Conservation (phyloP, 2,113 vertebrate genomes). For the Ammodytes marinus region DNA sequence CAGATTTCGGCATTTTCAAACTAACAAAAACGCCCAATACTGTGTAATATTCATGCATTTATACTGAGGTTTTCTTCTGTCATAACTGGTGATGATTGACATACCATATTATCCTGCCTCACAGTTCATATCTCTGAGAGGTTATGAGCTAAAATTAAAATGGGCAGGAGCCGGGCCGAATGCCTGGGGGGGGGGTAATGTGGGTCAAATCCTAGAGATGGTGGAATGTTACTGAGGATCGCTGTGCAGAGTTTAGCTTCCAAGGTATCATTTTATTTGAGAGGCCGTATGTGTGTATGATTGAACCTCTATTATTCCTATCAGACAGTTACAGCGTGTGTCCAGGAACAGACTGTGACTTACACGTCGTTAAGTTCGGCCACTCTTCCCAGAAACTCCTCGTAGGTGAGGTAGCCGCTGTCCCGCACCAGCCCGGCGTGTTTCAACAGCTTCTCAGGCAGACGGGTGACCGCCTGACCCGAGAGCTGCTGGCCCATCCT, state of each 20-base stretch:
- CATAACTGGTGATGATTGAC: background rate
- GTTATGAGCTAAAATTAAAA: constrained; percentile 7
- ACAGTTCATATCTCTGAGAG: background rate
- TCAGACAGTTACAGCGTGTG: background rate
- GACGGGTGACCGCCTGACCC: constrained; percentile 90
- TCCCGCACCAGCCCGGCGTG: constrained; percentile 93
- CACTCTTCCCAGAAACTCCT: constrained; percentile 97
- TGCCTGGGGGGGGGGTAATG: constrained; percentile 7
- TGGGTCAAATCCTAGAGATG: background rate
- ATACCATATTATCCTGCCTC: background rate
- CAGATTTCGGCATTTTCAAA: too few species aligned
- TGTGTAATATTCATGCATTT: background rate
- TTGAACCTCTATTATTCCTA: too few species aligned
- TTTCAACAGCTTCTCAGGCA: constrained; percentile 97
- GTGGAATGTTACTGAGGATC: background rate
- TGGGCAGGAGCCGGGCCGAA: background rate
- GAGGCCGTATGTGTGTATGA: too few species aligned
- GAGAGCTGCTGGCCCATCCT: constrained; percentile 97
- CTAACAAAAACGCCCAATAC: background rate
- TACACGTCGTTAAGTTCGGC: constrained; percentile 98
- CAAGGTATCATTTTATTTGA: too few species aligned
- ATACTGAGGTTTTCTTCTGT: background rate
- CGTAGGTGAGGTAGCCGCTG: constrained; percentile 94
- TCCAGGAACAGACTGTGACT: constrained; percentile 65
- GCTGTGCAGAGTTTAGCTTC: background rate